A percentile compares a stretch with the other conserved stretches of the same genome.
phyloP scores from a whole-genome alignment of 2,888 invertebrate species.

The Onchidella celtica region DNA sequence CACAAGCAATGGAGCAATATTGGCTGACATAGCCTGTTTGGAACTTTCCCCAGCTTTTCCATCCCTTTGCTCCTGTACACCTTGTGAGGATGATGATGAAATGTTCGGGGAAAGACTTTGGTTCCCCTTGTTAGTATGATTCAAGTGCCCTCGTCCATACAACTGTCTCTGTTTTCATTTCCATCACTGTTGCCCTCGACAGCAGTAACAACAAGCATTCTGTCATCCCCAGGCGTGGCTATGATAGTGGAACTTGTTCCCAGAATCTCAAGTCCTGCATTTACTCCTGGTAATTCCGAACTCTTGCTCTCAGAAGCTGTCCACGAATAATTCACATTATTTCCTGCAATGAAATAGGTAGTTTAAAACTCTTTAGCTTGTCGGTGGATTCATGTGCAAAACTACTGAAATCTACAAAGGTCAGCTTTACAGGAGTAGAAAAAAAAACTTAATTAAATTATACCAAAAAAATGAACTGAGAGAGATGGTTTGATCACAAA shows the following conservation, averaged over 20 bases:
- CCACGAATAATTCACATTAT: too few relatives aligned
- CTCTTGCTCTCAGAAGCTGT: too few relatives aligned
- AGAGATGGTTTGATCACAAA: too few relatives aligned
- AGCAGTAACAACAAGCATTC: background rate
- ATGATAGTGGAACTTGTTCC: background rate
- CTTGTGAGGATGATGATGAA: background rate
- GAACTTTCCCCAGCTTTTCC: background rate
- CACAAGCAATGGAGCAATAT: background rate
- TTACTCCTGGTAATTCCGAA: too few relatives aligned
- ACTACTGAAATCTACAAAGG: too few relatives aligned
- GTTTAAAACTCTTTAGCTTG: too few relatives aligned
- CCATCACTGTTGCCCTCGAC: background rate
- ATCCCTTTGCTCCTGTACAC: background rate
- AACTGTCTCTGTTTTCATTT: background rate
- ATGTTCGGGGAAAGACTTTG: background rate
- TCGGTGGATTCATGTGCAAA: too few relatives aligned
- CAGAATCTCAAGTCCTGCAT: too few relatives aligned
- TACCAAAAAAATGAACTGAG: too few relatives aligned
- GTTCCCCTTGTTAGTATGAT: background rate
- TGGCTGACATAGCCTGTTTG: background rate
- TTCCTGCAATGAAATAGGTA: slow-evolving; percentile 8
- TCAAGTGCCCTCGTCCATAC: background rate
- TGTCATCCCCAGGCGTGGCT: background rate
- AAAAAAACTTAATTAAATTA: too few relatives aligned
- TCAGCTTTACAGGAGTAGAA: too few relatives aligned